Base-by-base conservation (phyloP, 2,113 vertebrate genomes). In the Campylomormyrus tamandua region DNA sequence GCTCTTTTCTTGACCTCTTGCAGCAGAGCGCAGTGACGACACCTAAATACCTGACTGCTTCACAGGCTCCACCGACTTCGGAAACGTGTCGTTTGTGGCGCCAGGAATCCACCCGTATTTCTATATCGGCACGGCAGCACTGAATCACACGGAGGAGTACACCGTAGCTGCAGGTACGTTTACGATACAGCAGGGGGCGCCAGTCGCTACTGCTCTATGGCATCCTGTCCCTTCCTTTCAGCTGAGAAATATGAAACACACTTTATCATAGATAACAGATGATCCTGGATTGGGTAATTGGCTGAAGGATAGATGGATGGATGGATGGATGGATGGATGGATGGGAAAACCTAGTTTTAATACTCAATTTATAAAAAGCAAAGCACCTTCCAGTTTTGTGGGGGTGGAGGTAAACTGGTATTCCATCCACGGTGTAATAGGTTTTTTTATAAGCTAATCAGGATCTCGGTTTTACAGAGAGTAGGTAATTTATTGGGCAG, bases 91-190 rank as follows among this genome's bases (percentile, higher is more conserved):
- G 0, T 97, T 96, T 94, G 94, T 95, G 39, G 95, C 96, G 91
- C 97, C 97, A 90, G 97, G 97, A 24, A 95, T 98, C 93, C 97
- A 98, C 91, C 95, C 97, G 0, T 97, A 97, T 91, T 97, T 98
- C 94, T 97, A 96, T 92, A 98, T 97, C 91, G 97, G 97, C 9
- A 95, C 96, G 53, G 92, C 96, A 88, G 97, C 97, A 13, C 87
- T 98, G 92, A 97, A 97, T 92, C 97, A 98, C 90, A 97, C 97
- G 21, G 96, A 96, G 91, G 94, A 97, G 52, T 98, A 97, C 80
- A 97, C 97, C 35, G 94, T 94, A 90, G 97, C 97, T 91, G 95
- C 96, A 89, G 97, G 97, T 97, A 92, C 45, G 91, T 86, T 17
- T 84, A 24, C 49, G 1, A 13, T 58, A 21, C 21, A 46, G 2